Evolutionary conservation across 2,797 vertebrate genomes (phyloP), one percentile per base, ranked within the genome.

Genomic region (Botia almorhae): DNA sequence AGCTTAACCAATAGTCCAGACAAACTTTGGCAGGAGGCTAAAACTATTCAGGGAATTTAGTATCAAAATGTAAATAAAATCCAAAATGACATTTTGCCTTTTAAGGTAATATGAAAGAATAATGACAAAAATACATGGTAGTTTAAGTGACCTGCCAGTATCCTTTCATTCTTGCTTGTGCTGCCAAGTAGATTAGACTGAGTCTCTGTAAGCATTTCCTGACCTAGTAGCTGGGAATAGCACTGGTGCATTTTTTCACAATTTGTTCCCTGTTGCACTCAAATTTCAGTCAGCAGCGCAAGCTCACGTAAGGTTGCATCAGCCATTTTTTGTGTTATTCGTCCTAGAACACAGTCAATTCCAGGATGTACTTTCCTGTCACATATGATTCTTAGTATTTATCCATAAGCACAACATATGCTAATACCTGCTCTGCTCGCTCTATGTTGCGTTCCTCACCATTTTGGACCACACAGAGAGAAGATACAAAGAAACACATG

Each of bases 141-240:
- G 64, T 84, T 81, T 74, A 83, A 85, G 7, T 55, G 46, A 36
- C 16, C 26, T 76, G 61, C 56, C 23, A 23, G 58, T 43, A 26
- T 43, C 5, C 36, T 81, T 89, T 83, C 88, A 76, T 87, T 75
- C 87, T 39, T 16, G 23, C 23, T 14, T 26, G 12, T 29, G 21
- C 21, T 83, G 83, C 75, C 75, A 72, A 53, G 70, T 83, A 88
- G 84, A 89, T 89, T 86, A 88, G 81, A 76, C 84, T 82, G 85
- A 85, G 79, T 85, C 87, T 86, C 87, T 87, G 81, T 83, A 89
- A 88, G 77, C 58, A 74, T 78, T 84, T 87, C 74, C 77, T 84
- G 83, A 82, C 80, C 75, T 75, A 82, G 73, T 68, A 72, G 53
- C 67, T 84, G 83, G 65, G 74, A 80, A 79, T 55, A 10, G 78